phyloP scores from a whole-genome alignment of 2,113 vertebrate species.

The Gopherus evgoodei region DNA sequence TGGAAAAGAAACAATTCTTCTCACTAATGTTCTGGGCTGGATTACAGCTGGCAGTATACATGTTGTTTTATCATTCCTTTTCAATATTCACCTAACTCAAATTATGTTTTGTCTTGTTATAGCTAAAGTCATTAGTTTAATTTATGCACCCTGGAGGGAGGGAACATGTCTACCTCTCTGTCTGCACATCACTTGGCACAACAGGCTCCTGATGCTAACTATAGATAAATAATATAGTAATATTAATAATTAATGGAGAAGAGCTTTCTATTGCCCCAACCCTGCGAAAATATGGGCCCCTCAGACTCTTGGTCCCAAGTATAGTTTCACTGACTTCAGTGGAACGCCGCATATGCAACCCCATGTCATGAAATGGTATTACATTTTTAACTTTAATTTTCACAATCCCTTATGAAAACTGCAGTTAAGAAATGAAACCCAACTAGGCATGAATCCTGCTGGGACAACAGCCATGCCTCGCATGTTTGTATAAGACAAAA shows the following conservation, averaged over 20 bases:
- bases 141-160: neutral
- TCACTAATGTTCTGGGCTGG: neutral
- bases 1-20: neutral
- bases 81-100: neutral
- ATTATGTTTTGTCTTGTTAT: neutral
- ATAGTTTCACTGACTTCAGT: neutral
- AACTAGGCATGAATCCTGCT: neutral
- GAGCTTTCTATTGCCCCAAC: neutral
- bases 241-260: neutral
- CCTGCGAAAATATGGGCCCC: neutral
- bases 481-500: neutral
- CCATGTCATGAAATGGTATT: neutral
- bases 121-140: neutral
- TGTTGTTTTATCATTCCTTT: neutral
- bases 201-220: neutral
- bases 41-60: neutral
- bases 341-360: accelerated
- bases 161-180: neutral
- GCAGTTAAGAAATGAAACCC: neutral
- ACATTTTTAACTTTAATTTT: neutral
- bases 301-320: neutral
- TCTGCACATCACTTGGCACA: neutral
- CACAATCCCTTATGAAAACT: neutral
- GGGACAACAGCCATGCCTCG: accelerated
- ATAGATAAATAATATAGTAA: neutral